A percentile compares a stretch with the other conserved stretches of the same genome.
Evolutionary conservation across 2,113 vertebrate species (phyloP).

Genomic region (Axis porcinus): DNA sequence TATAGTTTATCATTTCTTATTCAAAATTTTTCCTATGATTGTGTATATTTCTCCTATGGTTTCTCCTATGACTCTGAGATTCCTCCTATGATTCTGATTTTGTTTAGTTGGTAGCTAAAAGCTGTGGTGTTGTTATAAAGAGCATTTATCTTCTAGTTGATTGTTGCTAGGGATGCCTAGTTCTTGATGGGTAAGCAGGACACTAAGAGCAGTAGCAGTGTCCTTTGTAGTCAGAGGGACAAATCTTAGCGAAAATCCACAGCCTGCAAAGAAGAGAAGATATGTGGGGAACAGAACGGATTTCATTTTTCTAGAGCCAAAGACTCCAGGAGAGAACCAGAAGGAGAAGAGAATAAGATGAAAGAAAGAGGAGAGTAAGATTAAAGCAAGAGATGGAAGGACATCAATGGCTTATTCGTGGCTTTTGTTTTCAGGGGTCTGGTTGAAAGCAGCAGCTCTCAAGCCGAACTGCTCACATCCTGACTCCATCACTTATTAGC

Average conservation of each 20-base stretch:
- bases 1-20: background rate
- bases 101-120: background rate
- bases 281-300: background rate
- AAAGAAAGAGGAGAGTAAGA: background rate
- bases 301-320: background rate
- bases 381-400: background rate
- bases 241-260: background rate
- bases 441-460: background rate
- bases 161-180: background rate
- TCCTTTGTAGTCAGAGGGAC: background rate
- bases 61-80: background rate
- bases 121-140: background rate
- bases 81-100: background rate
- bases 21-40: background rate
- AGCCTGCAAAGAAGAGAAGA: background rate
- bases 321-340: background rate
- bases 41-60: background rate
- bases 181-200: background rate
- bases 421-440: background rate
- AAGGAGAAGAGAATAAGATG: background rate
- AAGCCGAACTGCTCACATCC: background rate
- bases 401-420: fast-evolving
- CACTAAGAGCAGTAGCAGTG: background rate
- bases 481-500: background rate
- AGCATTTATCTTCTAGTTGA: background rate